Conservation (phyloP, 2,797 vertebrate genomes). For the Gallinago solitaria region DNA sequence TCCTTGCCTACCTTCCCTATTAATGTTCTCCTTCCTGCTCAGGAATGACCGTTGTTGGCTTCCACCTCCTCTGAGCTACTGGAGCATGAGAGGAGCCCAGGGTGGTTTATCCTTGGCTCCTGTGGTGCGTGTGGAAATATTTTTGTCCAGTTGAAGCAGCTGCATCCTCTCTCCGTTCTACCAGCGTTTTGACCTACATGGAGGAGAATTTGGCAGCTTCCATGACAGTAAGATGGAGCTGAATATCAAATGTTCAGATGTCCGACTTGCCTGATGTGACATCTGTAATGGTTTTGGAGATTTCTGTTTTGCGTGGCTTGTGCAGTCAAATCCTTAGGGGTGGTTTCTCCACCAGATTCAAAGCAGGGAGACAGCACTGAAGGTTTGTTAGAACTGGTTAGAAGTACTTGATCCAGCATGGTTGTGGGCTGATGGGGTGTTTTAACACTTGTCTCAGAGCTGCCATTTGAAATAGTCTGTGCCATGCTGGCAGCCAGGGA, state of each 20-base stretch:
- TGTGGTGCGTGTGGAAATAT: neutral
- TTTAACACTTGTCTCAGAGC: neutral
- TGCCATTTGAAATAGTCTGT: neutral
- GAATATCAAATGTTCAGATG: neutral
- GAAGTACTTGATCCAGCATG: neutral
- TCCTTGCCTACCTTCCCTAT: neutral
- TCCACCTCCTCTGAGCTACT: neutral
- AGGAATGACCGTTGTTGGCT: neutral
- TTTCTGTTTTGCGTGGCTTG: neutral
- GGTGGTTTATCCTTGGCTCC: neutral
- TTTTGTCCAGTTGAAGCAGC: neutral
- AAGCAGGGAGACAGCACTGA: neutral
- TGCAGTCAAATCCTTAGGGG: neutral
- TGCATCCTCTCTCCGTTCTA: conserved; percentile 24
- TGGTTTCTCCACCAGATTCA: neutral
- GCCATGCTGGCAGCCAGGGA: neutral
- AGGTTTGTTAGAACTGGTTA: neutral
- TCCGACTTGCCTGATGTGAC: neutral
- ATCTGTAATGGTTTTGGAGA: neutral
- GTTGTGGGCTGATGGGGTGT: neutral
- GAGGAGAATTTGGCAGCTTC: neutral
- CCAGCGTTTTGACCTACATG: neutral
- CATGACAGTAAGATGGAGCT: neutral
- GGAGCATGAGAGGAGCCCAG: neutral
- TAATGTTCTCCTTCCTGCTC: neutral